Percentiles rank a stretch among this genome's conserved stretches.
Evolutionary conservation across 2,888 invertebrate species (phyloP).

Genomic region (Nematopogon swammerdamellus): DNA sequence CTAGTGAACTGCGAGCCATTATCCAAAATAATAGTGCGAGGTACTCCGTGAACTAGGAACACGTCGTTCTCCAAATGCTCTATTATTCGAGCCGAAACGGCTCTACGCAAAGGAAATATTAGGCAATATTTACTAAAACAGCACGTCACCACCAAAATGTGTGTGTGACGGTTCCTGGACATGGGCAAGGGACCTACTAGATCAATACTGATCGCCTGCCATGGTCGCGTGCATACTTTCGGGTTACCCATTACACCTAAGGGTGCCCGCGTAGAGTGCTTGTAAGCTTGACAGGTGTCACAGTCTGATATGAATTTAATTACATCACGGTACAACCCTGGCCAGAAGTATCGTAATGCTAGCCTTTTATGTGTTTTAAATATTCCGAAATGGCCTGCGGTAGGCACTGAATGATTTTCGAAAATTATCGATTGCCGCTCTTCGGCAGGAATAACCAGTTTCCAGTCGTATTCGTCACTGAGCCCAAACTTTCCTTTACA

Average conservation of each 20-base stretch:
- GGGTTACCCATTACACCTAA: slow-evolving; percentile 14
- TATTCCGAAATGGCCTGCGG: slow-evolving; percentile 12
- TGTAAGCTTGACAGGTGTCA: slow-evolving; percentile 9
- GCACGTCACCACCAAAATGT: too few relatives aligned
- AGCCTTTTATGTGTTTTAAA: slow-evolving; percentile 15
- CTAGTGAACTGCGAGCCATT: slow-evolving; percentile 6
- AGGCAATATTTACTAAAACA: too few relatives aligned
- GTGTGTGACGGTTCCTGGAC: too few relatives aligned
- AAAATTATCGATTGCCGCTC: too few relatives aligned
- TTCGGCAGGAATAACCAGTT: too few relatives aligned
- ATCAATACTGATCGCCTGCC: slow-evolving; percentile 14
- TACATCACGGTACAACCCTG: slow-evolving; percentile 11
- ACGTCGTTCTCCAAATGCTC: too few relatives aligned
- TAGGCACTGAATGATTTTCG: slow-evolving; percentile 4
- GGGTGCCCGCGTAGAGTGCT: slow-evolving; percentile 7
- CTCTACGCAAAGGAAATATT: too few relatives aligned
- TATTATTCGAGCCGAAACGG: too few relatives aligned
- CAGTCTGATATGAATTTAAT: slow-evolving; percentile 8
- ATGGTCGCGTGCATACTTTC: slow-evolving; percentile 13
- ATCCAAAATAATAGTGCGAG: slow-evolving; percentile 3
- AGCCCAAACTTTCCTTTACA: too few relatives aligned
- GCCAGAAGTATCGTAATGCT: slow-evolving; percentile 12
- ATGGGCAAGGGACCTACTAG: not conserved
- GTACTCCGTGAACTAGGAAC: too few relatives aligned
- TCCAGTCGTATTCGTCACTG: too few relatives aligned